Percentiles rank a stretch among this genome's conserved stretches.
Evolutionary conservation across 2,113 vertebrate genomes (phyloP).

Genomic region (Tringa solitaria): DNA sequence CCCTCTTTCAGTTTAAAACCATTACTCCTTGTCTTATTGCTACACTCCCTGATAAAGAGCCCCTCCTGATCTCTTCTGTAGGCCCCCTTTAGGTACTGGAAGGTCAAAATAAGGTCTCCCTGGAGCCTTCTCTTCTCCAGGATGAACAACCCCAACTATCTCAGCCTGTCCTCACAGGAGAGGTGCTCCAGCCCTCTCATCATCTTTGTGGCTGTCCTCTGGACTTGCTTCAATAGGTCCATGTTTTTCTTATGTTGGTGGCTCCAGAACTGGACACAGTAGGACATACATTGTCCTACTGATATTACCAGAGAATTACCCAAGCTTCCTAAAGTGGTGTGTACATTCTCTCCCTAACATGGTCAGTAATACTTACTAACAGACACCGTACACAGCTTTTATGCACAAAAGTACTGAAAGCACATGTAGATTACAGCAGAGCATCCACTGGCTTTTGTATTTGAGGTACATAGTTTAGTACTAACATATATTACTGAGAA

Average conservation of each 20-base stretch:
- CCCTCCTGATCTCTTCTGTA: neutral
- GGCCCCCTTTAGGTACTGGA: neutral
- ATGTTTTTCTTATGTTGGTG: neutral
- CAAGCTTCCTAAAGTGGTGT: neutral
- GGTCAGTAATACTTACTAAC: neutral
- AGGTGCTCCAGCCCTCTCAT: neutral
- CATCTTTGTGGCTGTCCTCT: neutral
- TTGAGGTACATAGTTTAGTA: neutral
- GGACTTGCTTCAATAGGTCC: neutral
- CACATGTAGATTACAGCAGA: rapidly evolving
- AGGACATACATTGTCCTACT: neutral
- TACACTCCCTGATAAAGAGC: neutral
- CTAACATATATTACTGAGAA: neutral
- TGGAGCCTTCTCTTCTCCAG: neutral
- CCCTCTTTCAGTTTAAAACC: neutral
- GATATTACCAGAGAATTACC: neutral
- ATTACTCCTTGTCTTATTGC: neutral
- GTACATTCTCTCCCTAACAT: neutral
- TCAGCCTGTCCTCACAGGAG: neutral
- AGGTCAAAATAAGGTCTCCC: neutral
- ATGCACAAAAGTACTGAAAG: neutral
- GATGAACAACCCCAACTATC: neutral
- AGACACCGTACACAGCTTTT: rapidly evolving
- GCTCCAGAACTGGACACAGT: neutral
- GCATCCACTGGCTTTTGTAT: neutral